Evolutionary conservation across 2,113 vertebrate genomes (phyloP).

Genomic region (Upupa epops): DNA sequence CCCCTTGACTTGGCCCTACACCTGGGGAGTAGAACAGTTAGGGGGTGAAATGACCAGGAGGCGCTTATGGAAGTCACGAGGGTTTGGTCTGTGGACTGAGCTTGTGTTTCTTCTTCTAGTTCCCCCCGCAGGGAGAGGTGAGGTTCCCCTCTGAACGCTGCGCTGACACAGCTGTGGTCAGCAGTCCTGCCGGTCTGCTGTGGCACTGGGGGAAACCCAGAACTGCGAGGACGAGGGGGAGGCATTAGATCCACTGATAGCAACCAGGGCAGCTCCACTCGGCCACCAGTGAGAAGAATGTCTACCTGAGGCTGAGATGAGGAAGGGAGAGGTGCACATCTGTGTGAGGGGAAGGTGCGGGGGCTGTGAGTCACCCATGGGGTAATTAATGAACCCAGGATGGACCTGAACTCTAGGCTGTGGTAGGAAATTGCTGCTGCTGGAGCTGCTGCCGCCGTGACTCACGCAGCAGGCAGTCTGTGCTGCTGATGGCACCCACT

Average conservation of each 20-base stretch:
- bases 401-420: neutral
- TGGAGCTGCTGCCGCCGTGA: neutral
- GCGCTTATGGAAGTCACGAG: neutral
- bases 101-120: neutral
- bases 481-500: neutral
- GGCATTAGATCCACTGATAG: neutral
- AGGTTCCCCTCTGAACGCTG: neutral
- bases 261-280: neutral
- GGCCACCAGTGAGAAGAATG: neutral
- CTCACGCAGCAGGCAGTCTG: neutral
- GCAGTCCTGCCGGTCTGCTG: neutral
- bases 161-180: neutral
- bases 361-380: neutral
- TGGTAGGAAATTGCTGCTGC: conserved; percentile 21
- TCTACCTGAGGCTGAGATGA: neutral
- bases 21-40: neutral
- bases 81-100: neutral
- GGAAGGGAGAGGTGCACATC: neutral
- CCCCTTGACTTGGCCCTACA: neutral
- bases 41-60: rapidly evolving
- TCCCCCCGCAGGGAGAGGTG: neutral
- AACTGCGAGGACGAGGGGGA: neutral
- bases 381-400: neutral
- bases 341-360: neutral
- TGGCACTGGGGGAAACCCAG: neutral